Evolutionary conservation across 2,888 invertebrate genomes (phyloP).

Genomic region (Eulithis prunata): DNA sequence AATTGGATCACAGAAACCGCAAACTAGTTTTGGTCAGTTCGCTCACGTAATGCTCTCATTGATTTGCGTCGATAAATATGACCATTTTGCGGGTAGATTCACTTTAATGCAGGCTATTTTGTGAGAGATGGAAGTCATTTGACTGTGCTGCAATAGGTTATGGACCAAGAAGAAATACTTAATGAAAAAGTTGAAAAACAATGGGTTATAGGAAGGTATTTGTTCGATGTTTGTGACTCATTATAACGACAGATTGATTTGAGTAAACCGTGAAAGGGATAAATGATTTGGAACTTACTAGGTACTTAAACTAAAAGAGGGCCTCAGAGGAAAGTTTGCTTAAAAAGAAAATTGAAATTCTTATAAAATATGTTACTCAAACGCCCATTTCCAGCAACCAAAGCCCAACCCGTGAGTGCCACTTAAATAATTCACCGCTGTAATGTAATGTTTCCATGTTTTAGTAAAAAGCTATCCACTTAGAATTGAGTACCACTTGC

Average conservation of each 20-base stretch:
- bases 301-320: too few species aligned
- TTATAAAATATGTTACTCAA: constrained; percentile 13
- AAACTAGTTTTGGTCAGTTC: constrained; percentile 63
- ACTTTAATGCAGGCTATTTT: constrained; percentile 36
- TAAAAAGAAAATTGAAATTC: constrained; percentile 5
- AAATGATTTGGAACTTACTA: too few species aligned
- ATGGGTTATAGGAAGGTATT: not conserved
- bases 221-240: too few species aligned
- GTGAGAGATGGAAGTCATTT: constrained; percentile 12
- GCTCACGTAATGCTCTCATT: constrained; percentile 62
- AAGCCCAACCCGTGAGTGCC: constrained; percentile 21
- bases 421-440: constrained; percentile 27
- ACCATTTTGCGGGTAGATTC: constrained; percentile 44
- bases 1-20: constrained; percentile 63
- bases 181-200: too few species aligned
- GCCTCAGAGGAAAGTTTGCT: too few species aligned
- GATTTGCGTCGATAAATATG: constrained; percentile 57
- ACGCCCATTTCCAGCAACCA: constrained; percentile 17
- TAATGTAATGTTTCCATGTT: constrained; percentile 32
- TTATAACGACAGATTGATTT: too few species aligned
- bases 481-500: constrained; percentile 8
- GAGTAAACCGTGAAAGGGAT: too few species aligned
- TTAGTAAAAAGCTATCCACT: constrained; percentile 36
- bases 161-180: constrained; percentile 5
- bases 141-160: constrained; percentile 14